These are phyloP conservation scores for Drosophila prosaltans DNA, from an alignment of 1,140 invertebrate genomes.

Conservation along the genomic window DNA sequence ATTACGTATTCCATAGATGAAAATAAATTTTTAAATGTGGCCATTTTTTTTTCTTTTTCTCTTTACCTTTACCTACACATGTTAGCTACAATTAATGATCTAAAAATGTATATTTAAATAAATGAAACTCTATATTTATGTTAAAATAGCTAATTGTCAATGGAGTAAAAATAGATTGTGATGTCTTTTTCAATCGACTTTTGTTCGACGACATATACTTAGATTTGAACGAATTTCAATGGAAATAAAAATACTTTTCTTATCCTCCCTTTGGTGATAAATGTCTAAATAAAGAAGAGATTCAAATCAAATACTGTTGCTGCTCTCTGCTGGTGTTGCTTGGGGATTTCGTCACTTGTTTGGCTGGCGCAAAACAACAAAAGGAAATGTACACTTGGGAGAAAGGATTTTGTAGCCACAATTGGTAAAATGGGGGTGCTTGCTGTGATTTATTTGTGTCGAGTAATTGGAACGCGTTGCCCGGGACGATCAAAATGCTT, in stretches of 20 bases:
- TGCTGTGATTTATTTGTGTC: conserved; percentile 69
- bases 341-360: conserved; percentile 10
- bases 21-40: too few species aligned
- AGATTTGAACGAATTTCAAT: too few species aligned
- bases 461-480: conserved; percentile 71
- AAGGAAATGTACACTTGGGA: conserved; percentile 1
- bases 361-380: conserved; percentile 1
- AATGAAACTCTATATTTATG: too few species aligned
- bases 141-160: neutral
- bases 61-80: too few species aligned
- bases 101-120: too few species aligned
- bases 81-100: too few species aligned
- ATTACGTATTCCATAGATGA: too few species aligned
- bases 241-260: neutral
- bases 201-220: too few species aligned
- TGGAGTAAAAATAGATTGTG: neutral
- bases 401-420: conserved; percentile 29
- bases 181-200: neutral
- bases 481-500: conserved; percentile 61
- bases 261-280: neutral
- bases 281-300: conserved; percentile 9
- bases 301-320: neutral
- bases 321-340: neutral
- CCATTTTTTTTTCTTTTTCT: too few species aligned
- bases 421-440: conserved; percentile 9